A percentile compares a stretch with the other conserved stretches of the same genome.
These are phyloP conservation scores for Troides oblongomaculatus DNA, from an alignment of 2,888 invertebrate species.

Conservation along the genomic window DNA sequence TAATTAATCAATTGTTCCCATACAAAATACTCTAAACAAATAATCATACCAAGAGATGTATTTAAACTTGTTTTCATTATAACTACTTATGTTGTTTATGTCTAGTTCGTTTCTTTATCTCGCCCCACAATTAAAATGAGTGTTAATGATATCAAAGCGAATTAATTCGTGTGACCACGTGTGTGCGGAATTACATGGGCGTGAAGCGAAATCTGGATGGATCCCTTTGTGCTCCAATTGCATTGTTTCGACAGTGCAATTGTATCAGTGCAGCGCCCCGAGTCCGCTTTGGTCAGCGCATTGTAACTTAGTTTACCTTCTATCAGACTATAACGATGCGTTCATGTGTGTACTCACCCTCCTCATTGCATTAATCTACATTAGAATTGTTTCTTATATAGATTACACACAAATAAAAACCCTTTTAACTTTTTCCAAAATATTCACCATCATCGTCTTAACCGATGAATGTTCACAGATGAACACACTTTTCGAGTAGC, in stretches of 20 bases:
- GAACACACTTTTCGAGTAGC: too few relatives aligned
- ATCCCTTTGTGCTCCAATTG: conserved; percentile 36
- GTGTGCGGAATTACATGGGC: conserved; percentile 24
- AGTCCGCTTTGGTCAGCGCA: conserved; percentile 31
- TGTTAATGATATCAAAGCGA: conserved; percentile 30
- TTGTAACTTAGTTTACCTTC: conserved; percentile 35
- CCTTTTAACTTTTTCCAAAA: too few relatives aligned
- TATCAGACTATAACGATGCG: conserved; percentile 15
- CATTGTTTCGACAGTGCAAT: conserved; percentile 45
- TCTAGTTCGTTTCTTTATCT: conserved; percentile 2
- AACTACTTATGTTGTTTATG: not conserved
- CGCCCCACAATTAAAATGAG: conserved; percentile 10
- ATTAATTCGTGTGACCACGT: conserved; percentile 20
- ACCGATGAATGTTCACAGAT: too few relatives aligned
- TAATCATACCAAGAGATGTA: too few relatives aligned
- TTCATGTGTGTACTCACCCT: conserved; percentile 29
- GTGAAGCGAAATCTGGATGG: conserved; percentile 29
- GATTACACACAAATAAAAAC: too few relatives aligned
- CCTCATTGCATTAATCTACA: not conserved
- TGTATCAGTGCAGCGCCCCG: conserved; percentile 47
- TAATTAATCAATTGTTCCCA: too few relatives aligned
- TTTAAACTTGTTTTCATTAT: too few relatives aligned
- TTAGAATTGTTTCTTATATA: not conserved
- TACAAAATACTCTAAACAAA: too few relatives aligned
- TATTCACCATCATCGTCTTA: too few relatives aligned